Evolutionary conservation across 64 coral and sea anemone species (phyloP).

Genomic region (Pocillopora verrucosa): DNA sequence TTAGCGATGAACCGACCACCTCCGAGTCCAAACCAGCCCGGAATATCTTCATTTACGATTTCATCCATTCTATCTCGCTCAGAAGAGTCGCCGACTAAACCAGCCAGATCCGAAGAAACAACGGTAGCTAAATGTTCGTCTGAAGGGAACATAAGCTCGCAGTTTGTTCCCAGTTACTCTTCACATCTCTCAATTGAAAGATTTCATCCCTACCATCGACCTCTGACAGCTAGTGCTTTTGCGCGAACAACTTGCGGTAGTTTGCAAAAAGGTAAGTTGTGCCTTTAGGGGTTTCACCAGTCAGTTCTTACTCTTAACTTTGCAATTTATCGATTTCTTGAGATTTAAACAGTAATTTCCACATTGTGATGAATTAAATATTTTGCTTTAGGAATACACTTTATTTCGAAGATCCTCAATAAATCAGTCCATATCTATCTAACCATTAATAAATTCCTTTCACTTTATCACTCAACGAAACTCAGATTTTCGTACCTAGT

Average conservation of each 20-base stretch:
- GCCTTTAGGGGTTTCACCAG: background rate
- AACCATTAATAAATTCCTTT: background rate
- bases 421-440: too few species aligned
- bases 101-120: constrained; percentile 7
- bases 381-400: too few species aligned
- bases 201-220: constrained; percentile 64
- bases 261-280: constrained; percentile 50
- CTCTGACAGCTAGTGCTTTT: constrained; percentile 50
- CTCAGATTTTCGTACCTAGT: background rate
- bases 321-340: background rate
- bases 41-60: constrained; percentile 55
- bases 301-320: background rate
- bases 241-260: constrained; percentile 21
- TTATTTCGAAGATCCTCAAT: too few species aligned
- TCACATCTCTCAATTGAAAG: constrained; percentile 55
- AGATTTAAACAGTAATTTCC: too few species aligned
- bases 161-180: background rate
- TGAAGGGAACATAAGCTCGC: constrained; percentile 8
- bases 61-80: constrained; percentile 59
- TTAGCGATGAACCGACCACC: constrained; percentile 30
- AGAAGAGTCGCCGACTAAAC: constrained; percentile 4
- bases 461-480: background rate
- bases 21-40: constrained; percentile 21
- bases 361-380: too few species aligned
- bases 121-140: background rate